Percentiles rank a stretch among this genome's conserved stretches.
Evolutionary conservation across 2,888 invertebrate genomes (phyloP).

Genomic region (Sabatieria punctata): DNA sequence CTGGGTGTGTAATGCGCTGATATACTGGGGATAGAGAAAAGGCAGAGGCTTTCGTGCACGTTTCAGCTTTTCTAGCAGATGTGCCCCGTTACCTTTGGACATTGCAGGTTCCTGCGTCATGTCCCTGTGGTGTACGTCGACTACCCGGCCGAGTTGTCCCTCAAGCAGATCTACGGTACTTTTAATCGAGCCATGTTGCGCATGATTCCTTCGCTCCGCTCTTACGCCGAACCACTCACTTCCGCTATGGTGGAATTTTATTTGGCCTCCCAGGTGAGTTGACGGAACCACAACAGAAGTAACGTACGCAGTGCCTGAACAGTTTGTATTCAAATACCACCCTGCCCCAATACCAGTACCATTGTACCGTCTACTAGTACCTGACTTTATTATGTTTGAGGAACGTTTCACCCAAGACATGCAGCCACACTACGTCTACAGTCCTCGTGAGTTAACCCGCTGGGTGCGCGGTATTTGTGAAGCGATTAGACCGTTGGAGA

Average conservation of each 20-base stretch:
- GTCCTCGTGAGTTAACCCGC: conserved; percentile 89
- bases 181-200: conserved; percentile 95
- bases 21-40: too few relatives aligned
- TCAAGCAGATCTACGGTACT: conserved; percentile 91
- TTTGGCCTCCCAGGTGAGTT: conserved; percentile 58
- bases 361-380: not conserved
- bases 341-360: too few relatives aligned
- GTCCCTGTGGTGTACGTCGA: conserved; percentile 98
- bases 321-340: too few relatives aligned
- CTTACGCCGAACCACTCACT: conserved; percentile 87
- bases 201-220: conserved; percentile 70
- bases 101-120: conserved; percentile 50
- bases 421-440: conserved; percentile 99
- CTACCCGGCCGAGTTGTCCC: conserved; percentile 91
- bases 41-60: too few relatives aligned
- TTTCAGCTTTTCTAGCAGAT: too few relatives aligned
- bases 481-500: conserved; percentile 83
- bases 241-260: conserved; percentile 99
- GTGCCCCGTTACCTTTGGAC: too few relatives aligned
- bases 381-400: conserved; percentile 21
- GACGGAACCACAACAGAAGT: not conserved
- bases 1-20: too few relatives aligned
- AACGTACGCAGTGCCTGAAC: too few relatives aligned
- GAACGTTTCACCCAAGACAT: conserved; percentile 97
- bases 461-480: conserved; percentile 99